Percentiles rank a stretch among this genome's conserved stretches.
Conservation (phyloP, 2,797 vertebrate genomes). For the Bryconaethiops microstoma region DNA sequence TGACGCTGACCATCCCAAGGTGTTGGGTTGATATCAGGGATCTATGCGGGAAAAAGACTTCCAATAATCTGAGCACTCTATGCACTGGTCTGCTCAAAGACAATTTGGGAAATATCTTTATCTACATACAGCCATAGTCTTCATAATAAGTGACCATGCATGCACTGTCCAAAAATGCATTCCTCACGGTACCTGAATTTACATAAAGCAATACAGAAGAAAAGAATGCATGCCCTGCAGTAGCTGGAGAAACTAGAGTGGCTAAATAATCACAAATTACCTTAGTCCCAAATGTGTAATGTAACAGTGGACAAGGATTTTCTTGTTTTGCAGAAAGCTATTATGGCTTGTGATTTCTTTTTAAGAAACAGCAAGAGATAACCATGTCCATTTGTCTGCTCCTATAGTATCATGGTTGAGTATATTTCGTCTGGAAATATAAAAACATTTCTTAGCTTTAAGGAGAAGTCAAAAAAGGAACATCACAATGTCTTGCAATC, state of each 20-base stretch:
- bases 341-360: slow-evolving; percentile 25
- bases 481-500: not conserved
- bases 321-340: not conserved
- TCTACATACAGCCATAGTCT: no score
- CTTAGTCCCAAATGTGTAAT: slow-evolving; percentile 19
- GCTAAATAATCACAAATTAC: not conserved
- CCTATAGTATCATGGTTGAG: not conserved
- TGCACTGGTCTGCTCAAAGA: no score
- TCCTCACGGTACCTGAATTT: not conserved
- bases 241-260: not conserved
- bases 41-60: no score
- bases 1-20: no score
- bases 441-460: not conserved
- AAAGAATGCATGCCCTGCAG: not conserved
- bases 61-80: not conserved
- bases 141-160: no score
- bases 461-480: not conserved
- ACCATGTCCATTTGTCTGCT: not conserved
- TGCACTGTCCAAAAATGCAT: no score
- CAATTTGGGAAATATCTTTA: no score
- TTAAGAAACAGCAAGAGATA: slow-evolving; percentile 5
- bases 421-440: not conserved
- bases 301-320: slow-evolving; percentile 7
- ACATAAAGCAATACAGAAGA: not conserved
- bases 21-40: no score